A percentile compares a stretch with the other conserved stretches of the same genome.
Conservation (phyloP, 2,113 vertebrate species). For the Galemys pyrenaicus region DNA sequence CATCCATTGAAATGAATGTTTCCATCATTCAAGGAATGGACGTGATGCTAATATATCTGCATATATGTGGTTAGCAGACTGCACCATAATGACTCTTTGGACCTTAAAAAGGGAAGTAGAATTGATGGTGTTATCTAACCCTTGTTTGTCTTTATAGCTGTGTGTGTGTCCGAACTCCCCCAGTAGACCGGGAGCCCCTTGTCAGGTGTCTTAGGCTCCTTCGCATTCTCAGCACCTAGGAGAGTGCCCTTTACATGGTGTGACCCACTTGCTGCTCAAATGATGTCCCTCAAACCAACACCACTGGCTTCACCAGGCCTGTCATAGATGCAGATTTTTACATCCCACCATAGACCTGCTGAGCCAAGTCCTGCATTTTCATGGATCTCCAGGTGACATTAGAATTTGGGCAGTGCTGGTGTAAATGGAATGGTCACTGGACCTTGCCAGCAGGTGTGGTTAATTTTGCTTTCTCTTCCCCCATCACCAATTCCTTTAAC, state of each 20-base stretch:
- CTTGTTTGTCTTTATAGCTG: no score
- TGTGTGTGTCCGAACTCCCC: neutral
- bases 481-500: no score
- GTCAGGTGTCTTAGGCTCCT: neutral
- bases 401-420: neutral
- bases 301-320: neutral
- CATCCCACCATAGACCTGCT: neutral
- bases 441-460: neutral
- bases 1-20: neutral
- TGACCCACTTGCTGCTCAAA: neutral
- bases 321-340: neutral
- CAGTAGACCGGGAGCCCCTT: neutral
- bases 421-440: neutral
- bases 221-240: neutral
- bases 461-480: neutral
- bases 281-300: neutral
- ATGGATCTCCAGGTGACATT: neutral
- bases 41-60: neutral
- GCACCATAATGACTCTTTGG: neutral
- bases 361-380: slow-evolving; percentile 3
- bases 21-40: neutral
- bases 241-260: neutral
- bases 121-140: neutral
- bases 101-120: neutral
- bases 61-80: neutral